Base-by-base conservation (phyloP, 2,888 invertebrate genomes). In the Tenthredo distinguenda region DNA sequence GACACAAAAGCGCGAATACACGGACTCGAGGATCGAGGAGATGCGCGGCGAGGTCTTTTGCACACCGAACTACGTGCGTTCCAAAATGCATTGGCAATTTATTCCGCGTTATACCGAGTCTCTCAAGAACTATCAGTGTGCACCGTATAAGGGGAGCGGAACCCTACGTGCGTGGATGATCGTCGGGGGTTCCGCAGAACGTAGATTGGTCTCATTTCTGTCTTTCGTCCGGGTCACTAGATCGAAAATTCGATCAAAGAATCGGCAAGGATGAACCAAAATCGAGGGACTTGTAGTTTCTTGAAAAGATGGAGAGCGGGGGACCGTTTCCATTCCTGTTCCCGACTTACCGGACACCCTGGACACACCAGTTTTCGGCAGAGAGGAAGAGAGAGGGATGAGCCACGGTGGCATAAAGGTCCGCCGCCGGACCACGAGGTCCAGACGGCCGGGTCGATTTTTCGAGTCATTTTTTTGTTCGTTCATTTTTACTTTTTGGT, bases 41-140 rank as follows among this genome's bases (percentile, higher is more conserved):
- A 71, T 18, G 18, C 34, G 34, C 18, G 18, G 34, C 6, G 31
- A 71, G 37, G 34, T 71, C 37, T 37, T 37, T 71, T 71, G 15
- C 71, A 12, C 31, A 15, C 47, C 47, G 12, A 34, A 31, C 34
- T 37, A 71, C 71, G 71, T 71, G 71, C 71, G 71, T 71, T 71
- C 37, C 26, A 71, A 71, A 71, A 71, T 71, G 18, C 71, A 71
- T 71, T 37, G 71, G 34, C 34, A 71, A 71, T 71, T 71, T 71
- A 71, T 71, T 71, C 71, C 37, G 10, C 71, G 34, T 71, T 37
- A 37, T 62, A 62, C 26, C 26, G 7, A 62, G 21, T 21, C 21
- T n/a, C 55, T n/a, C 1, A 7, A 55, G n/a, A 55, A 55, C 55
- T 55, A 7, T 7, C 55, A 55, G 5, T 55, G 18, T 31, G 68